Percentiles rank a stretch among this genome's conserved stretches.
These are phyloP conservation scores for Sebastolobus altivelis DNA, from an alignment of 2,797 vertebrate genomes.

Conservation along the genomic window DNA sequence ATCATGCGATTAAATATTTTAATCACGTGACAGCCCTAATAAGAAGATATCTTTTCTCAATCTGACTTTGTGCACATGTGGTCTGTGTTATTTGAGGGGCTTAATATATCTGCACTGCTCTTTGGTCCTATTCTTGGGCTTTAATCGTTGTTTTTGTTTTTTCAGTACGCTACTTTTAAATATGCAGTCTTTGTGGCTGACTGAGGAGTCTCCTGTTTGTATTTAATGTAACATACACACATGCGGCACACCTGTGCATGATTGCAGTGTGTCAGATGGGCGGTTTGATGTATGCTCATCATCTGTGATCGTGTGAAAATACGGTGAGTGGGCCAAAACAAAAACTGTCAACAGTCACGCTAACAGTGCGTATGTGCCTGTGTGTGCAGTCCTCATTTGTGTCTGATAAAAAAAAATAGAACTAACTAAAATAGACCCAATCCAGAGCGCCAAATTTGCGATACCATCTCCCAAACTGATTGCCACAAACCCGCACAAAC, in stretches of 20 bases:
- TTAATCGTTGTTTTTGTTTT: conserved; percentile 9
- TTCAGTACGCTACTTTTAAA: not conserved
- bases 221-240: not conserved
- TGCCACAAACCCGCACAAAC: not conserved
- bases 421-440: not conserved
- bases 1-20: no score
- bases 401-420: not conserved
- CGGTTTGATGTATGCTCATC: conserved; percentile 10
- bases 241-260: not conserved
- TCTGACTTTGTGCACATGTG: not conserved
- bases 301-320: conserved; percentile 27
- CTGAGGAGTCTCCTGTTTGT: not conserved
- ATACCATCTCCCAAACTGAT: not conserved
- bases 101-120: conserved; percentile 10
- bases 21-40: no score
- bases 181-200: not conserved
- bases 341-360: conserved; percentile 1
- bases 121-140: not conserved
- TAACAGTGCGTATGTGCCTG: not conserved
- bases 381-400: not conserved
- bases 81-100: not conserved
- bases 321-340: not conserved
- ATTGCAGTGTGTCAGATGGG: conserved; percentile 9
- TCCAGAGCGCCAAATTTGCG: not conserved
- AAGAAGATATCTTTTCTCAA: not conserved